Evolutionary conservation across 1,140 invertebrate genomes (phyloP), one percentile per base, ranked within the genome.

Genomic region (Oedothorax gibbosus): DNA sequence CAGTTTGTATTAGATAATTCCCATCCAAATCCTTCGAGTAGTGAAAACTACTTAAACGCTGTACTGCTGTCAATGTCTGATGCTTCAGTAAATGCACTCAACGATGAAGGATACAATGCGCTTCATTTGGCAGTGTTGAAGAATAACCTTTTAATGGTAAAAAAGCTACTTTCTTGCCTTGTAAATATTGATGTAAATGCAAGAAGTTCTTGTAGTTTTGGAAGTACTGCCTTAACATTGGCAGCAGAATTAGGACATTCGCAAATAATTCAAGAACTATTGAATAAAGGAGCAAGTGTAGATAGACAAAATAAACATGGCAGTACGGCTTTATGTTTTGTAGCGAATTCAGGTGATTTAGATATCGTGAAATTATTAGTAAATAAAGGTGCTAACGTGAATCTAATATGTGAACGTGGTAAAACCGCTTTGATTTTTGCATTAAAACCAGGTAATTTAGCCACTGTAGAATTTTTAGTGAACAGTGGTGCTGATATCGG

Each of bases 51-150:
- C 6, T 15, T 62, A 62, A 66, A 66, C 20, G 65, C 65, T 66
- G 65, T 66, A 66, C 65, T 66, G 65, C 15, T 18, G 12, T 66
- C 65, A 20, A 15, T 66, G 15, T 66, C 65, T 66, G 65, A 21
- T 21, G 21, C 7, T 66, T n/a, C 18, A 11, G 15, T 21, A 66
- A 66, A 66, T 14, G 65, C 12, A 2, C 15, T 15, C 15, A 20
- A n/a, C 2, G 12, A 18, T 12, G 35, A 35, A 2, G 35, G 35
- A 35, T 35, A 35, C 5, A 35, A 5, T 35, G 35, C 35, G 5
- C 35, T 62, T 2, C 12, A 62, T 62, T 62, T 62, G 18, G 57
- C 57, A 1, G 57, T 62, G 12, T 15, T 15, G 57, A 62, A 62
- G 57, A 62, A 18, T 3, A 62, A 62, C 57, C 18, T 15, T 18